Evolutionary conservation across 2,797 vertebrate genomes (phyloP).

Genomic region (Margarornis squamiger): DNA sequence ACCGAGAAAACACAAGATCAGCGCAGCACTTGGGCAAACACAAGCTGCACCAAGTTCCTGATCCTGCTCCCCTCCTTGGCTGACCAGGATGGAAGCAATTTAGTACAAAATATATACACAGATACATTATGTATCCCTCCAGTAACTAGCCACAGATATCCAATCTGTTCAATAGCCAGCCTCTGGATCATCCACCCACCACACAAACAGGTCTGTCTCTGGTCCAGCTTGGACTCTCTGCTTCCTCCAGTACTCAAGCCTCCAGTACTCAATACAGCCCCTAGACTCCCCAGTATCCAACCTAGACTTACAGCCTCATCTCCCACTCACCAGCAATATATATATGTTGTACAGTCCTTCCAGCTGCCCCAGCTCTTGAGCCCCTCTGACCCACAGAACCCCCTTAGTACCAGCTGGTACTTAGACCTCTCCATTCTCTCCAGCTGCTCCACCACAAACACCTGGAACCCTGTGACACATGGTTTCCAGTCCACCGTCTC

Average conservation of each 20-base stretch:
- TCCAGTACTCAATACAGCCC: not conserved
- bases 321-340: not conserved
- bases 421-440: not conserved
- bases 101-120: not conserved
- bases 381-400: rapidly evolving
- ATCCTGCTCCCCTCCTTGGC: not conserved
- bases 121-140: not conserved
- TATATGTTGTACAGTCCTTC: not conserved
- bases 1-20: rapidly evolving
- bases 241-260: not conserved
- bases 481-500: not conserved
- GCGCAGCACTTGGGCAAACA: not conserved
- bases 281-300: not conserved
- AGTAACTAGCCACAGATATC: not conserved
- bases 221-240: no score
- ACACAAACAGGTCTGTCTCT: not conserved
- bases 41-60: not conserved
- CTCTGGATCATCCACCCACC: not conserved
- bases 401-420: no score
- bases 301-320: not conserved
- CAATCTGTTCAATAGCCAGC: not conserved
- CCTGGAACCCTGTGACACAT: not conserved
- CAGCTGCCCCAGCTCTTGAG: not conserved
- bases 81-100: not conserved
- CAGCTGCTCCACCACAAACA: not conserved